phyloP scores from a whole-genome alignment of 2,113 vertebrate species.

The Paedocypris sp. region DNA sequence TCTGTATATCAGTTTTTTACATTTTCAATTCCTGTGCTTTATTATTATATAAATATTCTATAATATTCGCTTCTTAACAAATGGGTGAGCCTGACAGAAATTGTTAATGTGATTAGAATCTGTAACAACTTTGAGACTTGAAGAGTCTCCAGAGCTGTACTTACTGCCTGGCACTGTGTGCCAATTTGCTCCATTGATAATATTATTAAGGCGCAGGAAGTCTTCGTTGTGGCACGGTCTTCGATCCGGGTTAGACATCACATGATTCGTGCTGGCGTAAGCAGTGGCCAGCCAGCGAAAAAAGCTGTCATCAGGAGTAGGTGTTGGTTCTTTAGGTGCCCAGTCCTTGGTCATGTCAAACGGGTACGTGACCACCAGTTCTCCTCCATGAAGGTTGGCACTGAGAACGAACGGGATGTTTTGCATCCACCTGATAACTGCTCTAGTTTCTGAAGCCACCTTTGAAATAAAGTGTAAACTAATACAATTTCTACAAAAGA shows the following conservation, averaged over 20 bases:
- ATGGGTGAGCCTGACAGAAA: too few species aligned
- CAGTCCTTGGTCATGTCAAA: constrained; percentile 60
- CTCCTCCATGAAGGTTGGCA: constrained; percentile 84
- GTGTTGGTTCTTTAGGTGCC: constrained; percentile 60
- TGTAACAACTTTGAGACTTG: neutral
- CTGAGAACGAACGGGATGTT: constrained; percentile 82
- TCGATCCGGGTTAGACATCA: constrained; percentile 74
- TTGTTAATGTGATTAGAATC: too few species aligned
- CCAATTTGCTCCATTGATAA: constrained; percentile 85
- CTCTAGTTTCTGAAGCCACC: constrained; percentile 79
- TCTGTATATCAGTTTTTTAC: too few species aligned
- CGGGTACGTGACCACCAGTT: constrained; percentile 78
- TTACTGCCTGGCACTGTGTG: constrained; percentile 63
- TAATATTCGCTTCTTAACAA: too few species aligned
- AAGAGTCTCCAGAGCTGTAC: constrained; percentile 1
- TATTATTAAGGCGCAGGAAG: constrained; percentile 72
- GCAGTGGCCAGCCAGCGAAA: constrained; percentile 88
- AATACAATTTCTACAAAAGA: neutral
- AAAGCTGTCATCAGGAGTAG: constrained; percentile 73
- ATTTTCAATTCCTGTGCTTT: too few species aligned
- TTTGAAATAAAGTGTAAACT: constrained; percentile 31
- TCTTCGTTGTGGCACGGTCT: constrained; percentile 80
- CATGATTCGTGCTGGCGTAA: constrained; percentile 82
- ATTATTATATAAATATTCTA: too few species aligned
- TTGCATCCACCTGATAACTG: constrained; percentile 84